Evolutionary conservation across 2,888 invertebrate genomes (phyloP).

Genomic region (Alviniconcha strummeri): DNA sequence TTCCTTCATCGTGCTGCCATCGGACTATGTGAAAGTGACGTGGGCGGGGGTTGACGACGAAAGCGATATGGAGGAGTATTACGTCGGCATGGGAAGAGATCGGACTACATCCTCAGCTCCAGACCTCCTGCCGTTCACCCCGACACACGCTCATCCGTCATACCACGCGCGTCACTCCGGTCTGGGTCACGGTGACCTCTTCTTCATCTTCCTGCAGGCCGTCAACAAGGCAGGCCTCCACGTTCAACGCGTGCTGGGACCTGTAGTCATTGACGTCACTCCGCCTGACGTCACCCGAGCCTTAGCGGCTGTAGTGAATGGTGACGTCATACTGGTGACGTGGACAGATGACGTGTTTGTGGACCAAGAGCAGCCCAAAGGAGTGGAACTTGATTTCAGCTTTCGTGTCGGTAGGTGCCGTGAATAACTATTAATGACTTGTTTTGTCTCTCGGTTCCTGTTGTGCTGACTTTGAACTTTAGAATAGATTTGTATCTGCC

Average conservation of each 20-base stretch:
- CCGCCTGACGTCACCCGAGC: slow-evolving; percentile 34
- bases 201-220: slow-evolving; percentile 41
- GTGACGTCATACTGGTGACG: slow-evolving; percentile 20
- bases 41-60: slow-evolving; percentile 41
- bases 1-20: slow-evolving; percentile 40
- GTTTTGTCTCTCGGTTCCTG: too few species aligned
- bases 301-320: background rate
- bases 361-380: slow-evolving; percentile 38
- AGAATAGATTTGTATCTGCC: too few species aligned
- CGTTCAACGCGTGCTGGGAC: slow-evolving; percentile 36
- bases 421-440: background rate
- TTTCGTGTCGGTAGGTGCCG: slow-evolving; percentile 19
- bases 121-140: slow-evolving; percentile 33
- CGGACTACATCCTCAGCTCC: slow-evolving; percentile 32
- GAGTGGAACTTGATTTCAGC: slow-evolving; percentile 5
- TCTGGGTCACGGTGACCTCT: slow-evolving; percentile 31
- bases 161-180: slow-evolving; percentile 40
- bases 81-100: slow-evolving; percentile 45
- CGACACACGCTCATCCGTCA: slow-evolving; percentile 25
- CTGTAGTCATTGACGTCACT: slow-evolving; percentile 46
- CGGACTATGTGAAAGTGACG: slow-evolving; percentile 39
- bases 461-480: too few species aligned
- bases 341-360: slow-evolving; percentile 35
- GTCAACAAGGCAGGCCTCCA: slow-evolving; percentile 40
- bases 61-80: slow-evolving; percentile 44